A percentile compares a stretch with the other conserved stretches of the same genome.
phyloP scores from a whole-genome alignment of 2,888 invertebrate genomes.

The Euzetes globulus region DNA sequence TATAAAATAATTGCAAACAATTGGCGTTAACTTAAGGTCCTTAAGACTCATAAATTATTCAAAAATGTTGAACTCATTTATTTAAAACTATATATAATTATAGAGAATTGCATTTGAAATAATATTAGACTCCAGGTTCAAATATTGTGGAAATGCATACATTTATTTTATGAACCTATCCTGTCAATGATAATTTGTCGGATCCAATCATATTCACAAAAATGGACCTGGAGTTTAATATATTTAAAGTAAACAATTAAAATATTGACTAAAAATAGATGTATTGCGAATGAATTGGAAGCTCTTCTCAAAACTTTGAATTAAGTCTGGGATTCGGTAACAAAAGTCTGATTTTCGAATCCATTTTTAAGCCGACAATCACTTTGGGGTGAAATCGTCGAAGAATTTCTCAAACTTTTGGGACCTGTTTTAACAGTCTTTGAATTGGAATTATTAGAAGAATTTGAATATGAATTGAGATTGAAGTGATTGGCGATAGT shows the following conservation, averaged over 20 bases:
- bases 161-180: too few species aligned
- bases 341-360: slow-evolving; percentile 37
- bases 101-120: too few species aligned
- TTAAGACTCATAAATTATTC: too few species aligned
- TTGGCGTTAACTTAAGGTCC: too few species aligned
- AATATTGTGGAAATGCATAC: too few species aligned
- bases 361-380: slow-evolving; percentile 6
- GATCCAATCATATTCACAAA: neutral
- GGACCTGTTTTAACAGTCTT: slow-evolving; percentile 17
- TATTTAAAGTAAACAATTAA: slow-evolving; percentile 8
- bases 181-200: too few species aligned
- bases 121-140: too few species aligned
- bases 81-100: too few species aligned
- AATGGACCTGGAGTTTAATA: neutral
- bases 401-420: slow-evolving; percentile 34
- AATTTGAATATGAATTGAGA: slow-evolving; percentile 25
- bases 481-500: slow-evolving; percentile 38
- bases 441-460: slow-evolving; percentile 4
- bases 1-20: too few species aligned
- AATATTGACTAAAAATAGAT: neutral
- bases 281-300: slow-evolving; percentile 14
- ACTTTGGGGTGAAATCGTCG: slow-evolving; percentile 8
- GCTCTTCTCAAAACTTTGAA: neutral
- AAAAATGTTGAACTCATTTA: too few species aligned
- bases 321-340: slow-evolving; percentile 37